Conservation (phyloP, 2,113 vertebrate genomes). For the Xiphorhynchus elegans region DNA sequence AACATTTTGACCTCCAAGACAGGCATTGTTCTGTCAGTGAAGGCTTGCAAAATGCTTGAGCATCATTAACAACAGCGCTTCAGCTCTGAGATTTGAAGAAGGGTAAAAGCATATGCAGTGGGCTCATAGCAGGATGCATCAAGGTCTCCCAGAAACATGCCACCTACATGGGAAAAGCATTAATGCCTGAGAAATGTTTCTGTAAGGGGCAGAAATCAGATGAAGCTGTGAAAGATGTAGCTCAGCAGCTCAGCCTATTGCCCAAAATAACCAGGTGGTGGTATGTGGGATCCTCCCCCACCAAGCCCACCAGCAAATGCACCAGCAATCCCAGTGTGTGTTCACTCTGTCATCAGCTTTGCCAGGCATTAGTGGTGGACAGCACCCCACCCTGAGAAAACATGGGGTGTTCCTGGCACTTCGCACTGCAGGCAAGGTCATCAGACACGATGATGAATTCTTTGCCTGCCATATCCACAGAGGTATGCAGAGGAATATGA, state of each 20-base stretch:
- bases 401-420: conserved; percentile 75
- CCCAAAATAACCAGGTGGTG: conserved; percentile 75
- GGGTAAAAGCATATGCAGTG: neutral
- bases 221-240: conserved; percentile 51
- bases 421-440: conserved; percentile 64
- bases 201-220: neutral
- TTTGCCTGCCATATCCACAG: conserved; percentile 31
- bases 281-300: conserved; percentile 69
- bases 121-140: neutral
- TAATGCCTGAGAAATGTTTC: neutral
- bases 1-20: neutral
- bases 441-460: conserved; percentile 52
- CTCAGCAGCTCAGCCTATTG: conserved; percentile 59
- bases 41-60: neutral
- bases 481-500: conserved; percentile 51
- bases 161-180: neutral
- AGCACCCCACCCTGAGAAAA: conserved; percentile 74
- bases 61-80: neutral
- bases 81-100: neutral
- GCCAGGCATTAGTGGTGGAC: conserved; percentile 61
- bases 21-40: neutral
- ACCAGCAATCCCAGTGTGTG: conserved; percentile 33
- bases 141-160: neutral
- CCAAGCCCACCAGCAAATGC: conserved; percentile 63
- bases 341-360: conserved; percentile 71